These are phyloP conservation scores for Macrochelys suwanniensis DNA, from an alignment of 2,797 vertebrate species.

Conservation along the genomic window DNA sequence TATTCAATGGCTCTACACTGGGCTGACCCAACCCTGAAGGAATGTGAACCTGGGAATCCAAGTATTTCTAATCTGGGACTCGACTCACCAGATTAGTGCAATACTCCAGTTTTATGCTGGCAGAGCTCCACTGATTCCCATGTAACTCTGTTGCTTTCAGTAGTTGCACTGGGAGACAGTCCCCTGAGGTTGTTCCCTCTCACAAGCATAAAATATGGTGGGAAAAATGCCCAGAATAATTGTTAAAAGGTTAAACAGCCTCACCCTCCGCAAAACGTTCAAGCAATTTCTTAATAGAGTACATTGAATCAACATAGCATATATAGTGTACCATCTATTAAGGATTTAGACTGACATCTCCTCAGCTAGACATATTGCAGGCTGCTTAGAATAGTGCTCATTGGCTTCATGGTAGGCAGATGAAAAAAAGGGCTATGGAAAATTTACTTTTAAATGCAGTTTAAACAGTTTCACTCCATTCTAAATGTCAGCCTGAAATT, in stretches of 20 bases:
- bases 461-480: constrained; percentile 76
- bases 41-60: background rate
- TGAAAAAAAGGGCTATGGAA: constrained; percentile 59
- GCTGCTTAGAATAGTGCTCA: constrained; percentile 47
- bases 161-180: background rate
- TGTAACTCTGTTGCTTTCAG: background rate
- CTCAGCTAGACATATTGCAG: constrained; percentile 46
- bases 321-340: background rate
- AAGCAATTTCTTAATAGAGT: background rate
- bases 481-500: constrained; percentile 82
- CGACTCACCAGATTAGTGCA: background rate
- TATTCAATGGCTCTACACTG: background rate
- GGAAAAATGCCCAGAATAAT: background rate
- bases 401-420: constrained; percentile 35
- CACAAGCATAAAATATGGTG: background rate
- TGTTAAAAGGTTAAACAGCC: constrained; percentile 5
- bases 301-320: background rate
- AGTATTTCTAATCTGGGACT: background rate
- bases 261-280: background rate
- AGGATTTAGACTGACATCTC: constrained; percentile 35
- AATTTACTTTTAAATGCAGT: constrained; percentile 78
- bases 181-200: background rate
- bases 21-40: background rate
- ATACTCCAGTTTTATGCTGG: background rate
- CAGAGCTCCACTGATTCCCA: background rate